Percentiles rank a stretch among this genome's conserved stretches.
Evolutionary conservation across 2,113 vertebrate species (phyloP).

Genomic region (Coreoperca whiteheadi): DNA sequence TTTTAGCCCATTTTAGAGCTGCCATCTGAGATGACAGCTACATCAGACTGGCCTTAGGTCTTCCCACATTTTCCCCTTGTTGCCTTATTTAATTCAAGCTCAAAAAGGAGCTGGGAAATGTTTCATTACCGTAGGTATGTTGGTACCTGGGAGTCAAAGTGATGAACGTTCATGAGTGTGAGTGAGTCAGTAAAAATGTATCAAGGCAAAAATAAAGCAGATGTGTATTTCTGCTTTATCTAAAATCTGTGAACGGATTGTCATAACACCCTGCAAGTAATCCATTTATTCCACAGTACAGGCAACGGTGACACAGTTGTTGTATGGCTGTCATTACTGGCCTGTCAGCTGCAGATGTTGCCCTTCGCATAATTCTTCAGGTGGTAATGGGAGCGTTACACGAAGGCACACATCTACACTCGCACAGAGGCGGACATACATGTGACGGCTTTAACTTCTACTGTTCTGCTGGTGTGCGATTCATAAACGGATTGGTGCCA

Average conservation of each 20-base stretch:
- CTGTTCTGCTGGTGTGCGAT: neutral
- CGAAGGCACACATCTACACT: constrained; percentile 9
- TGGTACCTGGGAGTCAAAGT: neutral
- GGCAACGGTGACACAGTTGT: neutral
- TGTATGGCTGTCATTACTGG: neutral
- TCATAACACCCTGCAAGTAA: neutral
- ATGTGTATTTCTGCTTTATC: neutral
- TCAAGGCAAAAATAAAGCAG: neutral
- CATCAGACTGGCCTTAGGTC: neutral
- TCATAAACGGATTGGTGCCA: neutral
- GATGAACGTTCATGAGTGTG: neutral
- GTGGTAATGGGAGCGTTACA: constrained; percentile 19
- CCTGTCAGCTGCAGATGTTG: constrained; percentile 5
- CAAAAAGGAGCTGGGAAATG: neutral
- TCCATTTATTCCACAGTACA: neutral
- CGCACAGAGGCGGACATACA: neutral
- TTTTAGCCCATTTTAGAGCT: constrained; percentile 27
- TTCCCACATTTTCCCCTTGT: neutral
- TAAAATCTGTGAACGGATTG: neutral
- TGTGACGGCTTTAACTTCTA: neutral
- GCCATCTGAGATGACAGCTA: neutral
- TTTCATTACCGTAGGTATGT: neutral
- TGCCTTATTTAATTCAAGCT: neutral
- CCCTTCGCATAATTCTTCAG: constrained; percentile 4
- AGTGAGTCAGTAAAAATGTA: neutral